phyloP scores from a whole-genome alignment of 2,797 vertebrate genomes.

The Myioborus miniatus region DNA sequence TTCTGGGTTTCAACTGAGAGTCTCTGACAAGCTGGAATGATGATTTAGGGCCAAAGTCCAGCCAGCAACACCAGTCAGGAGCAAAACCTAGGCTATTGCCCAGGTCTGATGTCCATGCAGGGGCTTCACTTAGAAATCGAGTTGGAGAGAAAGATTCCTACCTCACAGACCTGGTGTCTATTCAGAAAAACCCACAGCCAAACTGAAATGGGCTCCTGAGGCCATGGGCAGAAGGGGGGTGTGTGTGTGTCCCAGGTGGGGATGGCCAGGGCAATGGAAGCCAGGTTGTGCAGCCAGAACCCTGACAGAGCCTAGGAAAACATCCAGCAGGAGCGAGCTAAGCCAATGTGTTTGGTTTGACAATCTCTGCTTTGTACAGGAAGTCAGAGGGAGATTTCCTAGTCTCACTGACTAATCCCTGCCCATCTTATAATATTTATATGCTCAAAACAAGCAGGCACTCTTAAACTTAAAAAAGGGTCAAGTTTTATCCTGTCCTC shows the following conservation, averaged over 20 bases:
- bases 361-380: neutral
- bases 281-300: neutral
- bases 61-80: rapidly evolving
- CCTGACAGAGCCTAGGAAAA: neutral
- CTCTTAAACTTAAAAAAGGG: neutral
- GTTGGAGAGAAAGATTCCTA: neutral
- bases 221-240: neutral
- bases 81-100: neutral
- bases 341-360: neutral
- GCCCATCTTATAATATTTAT: neutral
- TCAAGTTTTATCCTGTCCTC: neutral
- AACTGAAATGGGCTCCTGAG: neutral
- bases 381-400: neutral
- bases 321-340: rapidly evolving
- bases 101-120: neutral
- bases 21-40: neutral
- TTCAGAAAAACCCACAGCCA: neutral
- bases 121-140: neutral
- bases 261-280: neutral
- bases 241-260: neutral
- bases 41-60: neutral
- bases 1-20: neutral
- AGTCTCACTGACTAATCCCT: neutral
- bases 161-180: rapidly evolving
- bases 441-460: neutral